A percentile compares a stretch with the other conserved stretches of the same genome.
These are phyloP conservation scores for Melanostoma mellinum DNA, from an alignment of 2,888 invertebrate species.

Conservation along the genomic window DNA sequence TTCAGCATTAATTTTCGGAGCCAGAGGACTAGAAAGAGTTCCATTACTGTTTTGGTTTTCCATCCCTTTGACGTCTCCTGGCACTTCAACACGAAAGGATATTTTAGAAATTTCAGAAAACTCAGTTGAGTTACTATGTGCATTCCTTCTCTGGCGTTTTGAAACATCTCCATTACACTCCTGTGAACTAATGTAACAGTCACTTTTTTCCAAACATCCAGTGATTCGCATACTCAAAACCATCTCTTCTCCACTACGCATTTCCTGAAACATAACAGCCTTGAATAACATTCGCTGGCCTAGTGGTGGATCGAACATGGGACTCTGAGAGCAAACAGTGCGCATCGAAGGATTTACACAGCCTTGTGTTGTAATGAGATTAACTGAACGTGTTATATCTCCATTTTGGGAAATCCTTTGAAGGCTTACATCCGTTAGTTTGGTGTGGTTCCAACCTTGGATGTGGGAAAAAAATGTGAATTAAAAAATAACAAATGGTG, in stretches of 20 bases:
- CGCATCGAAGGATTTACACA: conserved; percentile 83
- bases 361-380: conserved; percentile 82
- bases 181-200: conserved; percentile 81
- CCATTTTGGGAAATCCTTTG: conserved; percentile 79
- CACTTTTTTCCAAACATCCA: conserved; percentile 83
- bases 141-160: conserved; percentile 76
- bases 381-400: conserved; percentile 79
- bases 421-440: conserved; percentile 83
- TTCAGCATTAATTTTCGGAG: not conserved
- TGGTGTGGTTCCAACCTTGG: conserved; percentile 83
- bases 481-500: not conserved
- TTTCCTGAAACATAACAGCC: conserved; percentile 85
- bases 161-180: conserved; percentile 75
- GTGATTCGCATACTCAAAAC: conserved; percentile 83
- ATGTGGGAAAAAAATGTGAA: not conserved
- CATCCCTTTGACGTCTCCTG: conserved; percentile 32
- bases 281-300: conserved; percentile 82
- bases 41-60: not conserved
- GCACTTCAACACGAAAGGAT: conserved; percentile 78
- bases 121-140: conserved; percentile 74
- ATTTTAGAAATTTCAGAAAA: conserved; percentile 79
- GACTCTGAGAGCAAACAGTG: conserved; percentile 82
- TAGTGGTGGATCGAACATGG: conserved; percentile 81
- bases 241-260: conserved; percentile 84
- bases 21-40: not conserved